Evolutionary conservation across 2,113 vertebrate genomes (phyloP), one percentile per base, ranked within the genome.

Genomic region (Apteryx owenii): DNA sequence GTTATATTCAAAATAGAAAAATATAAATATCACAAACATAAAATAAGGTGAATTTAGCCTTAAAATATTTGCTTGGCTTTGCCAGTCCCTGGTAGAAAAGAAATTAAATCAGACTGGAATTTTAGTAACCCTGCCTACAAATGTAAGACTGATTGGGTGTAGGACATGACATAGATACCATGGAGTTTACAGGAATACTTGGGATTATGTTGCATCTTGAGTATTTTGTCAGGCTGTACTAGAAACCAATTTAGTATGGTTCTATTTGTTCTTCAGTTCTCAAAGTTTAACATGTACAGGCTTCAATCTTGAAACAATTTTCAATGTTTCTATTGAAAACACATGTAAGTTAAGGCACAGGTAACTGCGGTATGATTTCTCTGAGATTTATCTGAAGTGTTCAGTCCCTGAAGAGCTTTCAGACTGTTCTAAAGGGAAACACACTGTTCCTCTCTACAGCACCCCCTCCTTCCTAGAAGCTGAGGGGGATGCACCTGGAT

Each of bases 251-350:
- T 82, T 83, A 77, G 93, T 50, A 56, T 3, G 6, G 68, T 48
- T 92, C 80, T 78, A 12, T 73, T 69, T 91, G 81, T 83, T 90
- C 79, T 88, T 88, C 60, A 70, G 68, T 14, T 78, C 64, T 61
- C 4, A 2, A 93, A 88, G 38, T 73, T 95, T 31, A 93, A 65
- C 29, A 58, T 38, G 31, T 54, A 54, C 16, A 46, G 0, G 28
- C 76, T 76, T 93, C 90, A 60, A 44, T 90, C 85, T 83, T 80
- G 77, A 85, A 89, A 89, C 1, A 12, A 88, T 88, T 96, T 89
- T 62, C 89, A 89, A 40, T 36, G 38, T 61, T 96, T 91, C 89
- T 77, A 73, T 93, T 93, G 84, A 77, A 96, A 96, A 89, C 58
- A 81, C 11, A 26, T 2, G 18, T 0, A 4, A 96, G 38, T 5